Evolutionary conservation across 2,888 invertebrate species (phyloP).

Genomic region (Siphonodentalium dalli): DNA sequence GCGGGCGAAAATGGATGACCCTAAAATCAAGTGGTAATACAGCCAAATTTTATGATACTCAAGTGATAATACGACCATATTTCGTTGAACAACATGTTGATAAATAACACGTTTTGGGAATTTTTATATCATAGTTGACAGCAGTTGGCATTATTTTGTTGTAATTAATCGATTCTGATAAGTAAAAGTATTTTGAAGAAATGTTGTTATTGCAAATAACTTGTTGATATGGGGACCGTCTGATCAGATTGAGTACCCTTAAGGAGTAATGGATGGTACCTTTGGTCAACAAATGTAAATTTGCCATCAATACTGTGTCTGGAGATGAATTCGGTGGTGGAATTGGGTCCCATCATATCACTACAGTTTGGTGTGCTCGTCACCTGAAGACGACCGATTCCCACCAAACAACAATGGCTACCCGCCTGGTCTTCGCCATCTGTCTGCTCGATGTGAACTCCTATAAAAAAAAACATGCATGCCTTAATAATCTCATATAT

Average conservation of each 20-base stretch:
- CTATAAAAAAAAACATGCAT: constrained; percentile 67
- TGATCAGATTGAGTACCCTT: no score
- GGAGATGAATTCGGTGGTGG: constrained; percentile 86
- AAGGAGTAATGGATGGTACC: no score
- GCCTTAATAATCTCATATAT: background rate
- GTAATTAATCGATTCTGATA: no score
- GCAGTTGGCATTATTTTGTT: background rate
- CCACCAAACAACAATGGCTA: constrained; percentile 95
- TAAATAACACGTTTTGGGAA: background rate
- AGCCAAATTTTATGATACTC: no score
- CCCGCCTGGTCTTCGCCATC: constrained; percentile 68
- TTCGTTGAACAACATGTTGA: background rate
- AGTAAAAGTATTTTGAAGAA: no score
- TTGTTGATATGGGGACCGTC: no score
- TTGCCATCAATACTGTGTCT: constrained; percentile 96
- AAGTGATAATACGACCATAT: no score
- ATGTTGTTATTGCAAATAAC: no score
- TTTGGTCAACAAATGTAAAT: constrained; percentile 98
- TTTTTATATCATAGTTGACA: background rate
- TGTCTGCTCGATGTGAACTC: constrained; percentile 82
- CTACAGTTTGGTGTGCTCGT: constrained; percentile 93
- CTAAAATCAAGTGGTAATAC: no score
- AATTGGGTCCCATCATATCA: constrained; percentile 82
- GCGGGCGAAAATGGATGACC: no score
- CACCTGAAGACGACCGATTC: constrained; percentile 95